phyloP scores from a whole-genome alignment of 30 jellyfish, hydroid and myxozoan species.

The Clytia hemisphaerica region DNA sequence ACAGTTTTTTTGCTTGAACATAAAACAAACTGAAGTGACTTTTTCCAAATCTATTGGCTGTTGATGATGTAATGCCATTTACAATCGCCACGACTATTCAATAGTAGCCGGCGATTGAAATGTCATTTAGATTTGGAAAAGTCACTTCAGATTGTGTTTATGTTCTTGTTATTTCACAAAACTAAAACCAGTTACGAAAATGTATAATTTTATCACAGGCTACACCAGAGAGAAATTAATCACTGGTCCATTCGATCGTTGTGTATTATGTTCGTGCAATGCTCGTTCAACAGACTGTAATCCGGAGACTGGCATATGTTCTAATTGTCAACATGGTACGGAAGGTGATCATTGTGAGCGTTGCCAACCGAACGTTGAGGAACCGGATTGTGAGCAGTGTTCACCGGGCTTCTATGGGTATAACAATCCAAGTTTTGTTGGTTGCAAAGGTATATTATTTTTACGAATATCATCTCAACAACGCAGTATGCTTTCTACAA shows the following conservation, averaged over 20 bases:
- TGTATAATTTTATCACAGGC: slow-evolving; percentile 36
- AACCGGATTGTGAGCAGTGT: slow-evolving; percentile 61
- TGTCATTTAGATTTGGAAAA: too few relatives aligned
- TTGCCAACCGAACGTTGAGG: slow-evolving; percentile 59
- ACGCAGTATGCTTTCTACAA: background rate
- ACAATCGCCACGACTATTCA: too few relatives aligned
- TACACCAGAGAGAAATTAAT: slow-evolving; percentile 46
- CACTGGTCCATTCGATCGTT: slow-evolving; percentile 29
- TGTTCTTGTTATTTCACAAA: too few relatives aligned
- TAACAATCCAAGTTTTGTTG: slow-evolving; percentile 42
- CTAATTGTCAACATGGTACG: slow-evolving; percentile 62
- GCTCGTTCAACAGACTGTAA: slow-evolving; percentile 65
- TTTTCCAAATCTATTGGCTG: too few relatives aligned
- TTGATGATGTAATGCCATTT: too few relatives aligned
- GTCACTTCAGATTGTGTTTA: too few relatives aligned
- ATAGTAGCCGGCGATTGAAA: too few relatives aligned
- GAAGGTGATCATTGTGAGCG: slow-evolving; percentile 65
- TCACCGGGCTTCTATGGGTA: slow-evolving; percentile 55
- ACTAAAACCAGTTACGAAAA: too few relatives aligned
- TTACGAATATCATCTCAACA: background rate
- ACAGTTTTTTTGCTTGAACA: too few relatives aligned
- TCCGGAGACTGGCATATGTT: slow-evolving; percentile 59
- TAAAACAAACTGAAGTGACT: too few relatives aligned
- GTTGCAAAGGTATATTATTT: slow-evolving; percentile 50
- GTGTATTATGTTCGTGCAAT: slow-evolving; percentile 59